These are phyloP conservation scores for Vicugna pacos DNA, from an alignment of 2,113 vertebrate genomes.

Conservation along the genomic window DNA sequence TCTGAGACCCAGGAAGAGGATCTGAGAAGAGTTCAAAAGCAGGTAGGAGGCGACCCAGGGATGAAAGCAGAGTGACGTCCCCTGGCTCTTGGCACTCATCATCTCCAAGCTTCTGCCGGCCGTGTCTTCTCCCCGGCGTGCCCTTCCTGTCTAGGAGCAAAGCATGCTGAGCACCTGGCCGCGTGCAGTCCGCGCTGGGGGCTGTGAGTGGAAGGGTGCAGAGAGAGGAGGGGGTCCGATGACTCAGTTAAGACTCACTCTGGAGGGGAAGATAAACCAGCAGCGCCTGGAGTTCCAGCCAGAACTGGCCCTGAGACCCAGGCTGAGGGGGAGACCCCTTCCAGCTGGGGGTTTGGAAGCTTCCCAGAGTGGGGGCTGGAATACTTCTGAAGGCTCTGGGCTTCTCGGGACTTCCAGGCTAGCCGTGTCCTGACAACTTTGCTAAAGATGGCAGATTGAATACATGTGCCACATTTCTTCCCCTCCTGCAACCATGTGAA, in stretches of 20 bases:
- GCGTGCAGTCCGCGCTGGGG: neutral
- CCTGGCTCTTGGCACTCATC: accelerated
- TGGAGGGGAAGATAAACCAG: neutral
- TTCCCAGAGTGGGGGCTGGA: neutral
- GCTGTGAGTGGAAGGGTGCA: neutral
- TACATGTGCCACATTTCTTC: neutral
- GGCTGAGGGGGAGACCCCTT: neutral
- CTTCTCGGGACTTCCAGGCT: neutral
- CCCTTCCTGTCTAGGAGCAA: neutral
- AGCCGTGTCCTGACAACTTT: neutral
- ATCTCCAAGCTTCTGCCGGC: neutral
- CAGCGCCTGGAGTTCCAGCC: neutral
- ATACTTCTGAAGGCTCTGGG: neutral
- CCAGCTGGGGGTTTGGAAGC: neutral
- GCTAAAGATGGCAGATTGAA: neutral
- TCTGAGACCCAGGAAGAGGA: neutral
- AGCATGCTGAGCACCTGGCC: accelerated
- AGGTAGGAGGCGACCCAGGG: neutral
- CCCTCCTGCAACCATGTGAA: neutral
- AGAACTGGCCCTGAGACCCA: neutral
- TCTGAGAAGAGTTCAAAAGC: neutral
- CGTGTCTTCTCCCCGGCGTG: accelerated
- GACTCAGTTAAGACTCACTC: neutral
- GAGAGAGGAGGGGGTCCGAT: accelerated
- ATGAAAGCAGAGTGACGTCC: neutral